Evolutionary conservation across 2,888 invertebrate species (phyloP), one percentile per base, ranked within the genome.

Genomic region (Callosobruchus maculatus): DNA sequence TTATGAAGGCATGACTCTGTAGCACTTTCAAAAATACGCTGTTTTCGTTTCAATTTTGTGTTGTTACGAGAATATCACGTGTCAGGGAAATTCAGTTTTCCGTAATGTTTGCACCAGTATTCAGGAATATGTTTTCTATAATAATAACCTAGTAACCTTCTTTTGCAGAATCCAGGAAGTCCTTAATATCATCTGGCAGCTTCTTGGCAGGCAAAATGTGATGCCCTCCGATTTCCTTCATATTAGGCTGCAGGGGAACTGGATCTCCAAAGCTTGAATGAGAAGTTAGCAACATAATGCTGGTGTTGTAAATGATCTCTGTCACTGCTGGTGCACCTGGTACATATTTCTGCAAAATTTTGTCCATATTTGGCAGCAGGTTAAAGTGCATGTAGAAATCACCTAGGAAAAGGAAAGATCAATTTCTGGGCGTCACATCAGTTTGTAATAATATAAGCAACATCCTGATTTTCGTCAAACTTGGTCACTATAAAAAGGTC

Each of bases 141-240:
- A 26, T 26, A 26, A 26, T 26, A n/a, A n/a, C n/a, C n/a, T n/a
- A 26, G 26, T 26, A 2, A 49, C 49, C 49, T 49, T 49, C 49
- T 49, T 84, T 86, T 0, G 91, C 87, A 21, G 85, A 84, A 78
- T 91, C 90, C 74, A 91, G 80, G 73, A 89, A 85, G 18, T 86
- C 84, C 84, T 90, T 86, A 0, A 91, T 81, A 80, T 91, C 89
- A 75, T 79, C 74, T 0, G 85, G 84, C 22, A 86, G 72, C 21
- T 77, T 72, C 76, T 84, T 82, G 0, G 83, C 78, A 2, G 82
- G 77, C 73, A 77, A 76, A 1, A 85, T 77, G 73, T 91, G 91
- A 71, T 88, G 82, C 22, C 91, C 91, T 21, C 91, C 91, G 70
- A 91, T 87, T 80, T 91, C 89, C 2, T 91, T 85, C 75, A 90